These are phyloP conservation scores for Villa cingulata DNA, from an alignment of 2,888 invertebrate species.

Conservation along the genomic window DNA sequence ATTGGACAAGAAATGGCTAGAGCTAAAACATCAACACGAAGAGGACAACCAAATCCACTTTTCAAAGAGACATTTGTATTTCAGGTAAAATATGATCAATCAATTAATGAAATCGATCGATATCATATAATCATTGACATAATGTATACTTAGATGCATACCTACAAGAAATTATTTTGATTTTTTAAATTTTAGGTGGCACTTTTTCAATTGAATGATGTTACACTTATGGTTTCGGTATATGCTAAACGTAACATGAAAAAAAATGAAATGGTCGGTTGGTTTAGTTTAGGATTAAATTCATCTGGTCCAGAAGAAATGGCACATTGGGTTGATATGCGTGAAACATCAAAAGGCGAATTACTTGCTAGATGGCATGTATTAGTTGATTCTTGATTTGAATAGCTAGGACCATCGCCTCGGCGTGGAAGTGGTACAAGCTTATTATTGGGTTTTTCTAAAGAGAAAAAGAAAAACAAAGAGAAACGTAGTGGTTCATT, in stretches of 20 bases:
- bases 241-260: slow-evolving; percentile 88
- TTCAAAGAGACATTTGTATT: slow-evolving; percentile 95
- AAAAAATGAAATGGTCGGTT: slow-evolving; percentile 91
- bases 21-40: slow-evolving; percentile 80
- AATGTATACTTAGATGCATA: too few species aligned
- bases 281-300: slow-evolving; percentile 87
- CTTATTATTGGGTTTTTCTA: slow-evolving; percentile 7
- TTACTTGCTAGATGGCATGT: slow-evolving; percentile 92
- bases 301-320: slow-evolving; percentile 85
- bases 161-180: neutral
- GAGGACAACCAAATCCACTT: slow-evolving; percentile 89
- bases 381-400: slow-evolving; percentile 60
- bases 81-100: slow-evolving; percentile 56
- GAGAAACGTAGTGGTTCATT: slow-evolving; percentile 12
- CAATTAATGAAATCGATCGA: neutral
- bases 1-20: slow-evolving; percentile 86
- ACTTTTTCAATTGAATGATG: slow-evolving; percentile 85
- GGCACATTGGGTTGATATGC: slow-evolving; percentile 87
- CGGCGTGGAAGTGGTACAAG: slow-evolving; percentile 10
- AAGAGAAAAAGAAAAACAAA: slow-evolving; percentile 12
- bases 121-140: too few species aligned
- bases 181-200: slow-evolving; percentile 53
- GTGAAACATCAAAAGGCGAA: slow-evolving; percentile 71
- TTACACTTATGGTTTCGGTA: slow-evolving; percentile 86
- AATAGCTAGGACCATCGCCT: slow-evolving; percentile 33